These are phyloP conservation scores for Siniperca scherzeri DNA, from an alignment of 2,797 vertebrate genomes.

Conservation along the genomic window DNA sequence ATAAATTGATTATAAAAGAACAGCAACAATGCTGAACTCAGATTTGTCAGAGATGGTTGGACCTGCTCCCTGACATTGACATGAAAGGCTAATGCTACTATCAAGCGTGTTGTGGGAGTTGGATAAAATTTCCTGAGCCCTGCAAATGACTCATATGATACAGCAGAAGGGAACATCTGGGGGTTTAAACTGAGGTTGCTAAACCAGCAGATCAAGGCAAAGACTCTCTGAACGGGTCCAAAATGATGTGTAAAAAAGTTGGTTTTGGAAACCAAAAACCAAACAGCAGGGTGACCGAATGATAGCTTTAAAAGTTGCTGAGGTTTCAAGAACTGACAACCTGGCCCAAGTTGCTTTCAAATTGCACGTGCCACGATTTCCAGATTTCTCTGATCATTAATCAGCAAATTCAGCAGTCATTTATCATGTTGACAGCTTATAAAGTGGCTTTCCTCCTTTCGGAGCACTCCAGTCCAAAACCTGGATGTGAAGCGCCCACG, in stretches of 20 bases:
- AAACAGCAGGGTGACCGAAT: slow-evolving; percentile 15
- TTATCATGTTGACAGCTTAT: slow-evolving; percentile 64
- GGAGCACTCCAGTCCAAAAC: neutral
- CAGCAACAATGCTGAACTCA: slow-evolving; percentile 6
- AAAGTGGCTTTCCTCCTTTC: slow-evolving; percentile 33
- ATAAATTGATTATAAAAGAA: slow-evolving; percentile 22
- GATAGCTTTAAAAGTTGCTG: slow-evolving; percentile 32
- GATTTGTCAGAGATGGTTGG: slow-evolving; percentile 21
- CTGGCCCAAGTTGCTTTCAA: slow-evolving; percentile 20
- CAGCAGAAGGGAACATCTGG: slow-evolving; percentile 66
- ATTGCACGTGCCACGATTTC: slow-evolving; percentile 30
- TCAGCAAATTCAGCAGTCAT: slow-evolving; percentile 57
- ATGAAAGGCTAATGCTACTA: slow-evolving; percentile 31
- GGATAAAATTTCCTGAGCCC: slow-evolving; percentile 50
- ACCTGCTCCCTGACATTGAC: slow-evolving; percentile 28
- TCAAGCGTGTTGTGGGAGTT: slow-evolving; percentile 17
- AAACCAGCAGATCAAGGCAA: slow-evolving; percentile 24
- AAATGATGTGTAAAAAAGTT: slow-evolving; percentile 13
- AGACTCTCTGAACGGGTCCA: neutral
- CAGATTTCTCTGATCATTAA: slow-evolving; percentile 64
- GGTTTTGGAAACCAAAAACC: slow-evolving; percentile 13
- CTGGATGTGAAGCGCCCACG: slow-evolving; percentile 6
- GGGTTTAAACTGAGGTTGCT: slow-evolving; percentile 61
- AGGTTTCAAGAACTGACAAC: slow-evolving; percentile 47
- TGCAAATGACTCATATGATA: slow-evolving; percentile 51